Percentiles rank a stretch among this genome's conserved stretches.
phyloP scores from a whole-genome alignment of 2,113 vertebrate species.

The Marmota flaviventris region DNA sequence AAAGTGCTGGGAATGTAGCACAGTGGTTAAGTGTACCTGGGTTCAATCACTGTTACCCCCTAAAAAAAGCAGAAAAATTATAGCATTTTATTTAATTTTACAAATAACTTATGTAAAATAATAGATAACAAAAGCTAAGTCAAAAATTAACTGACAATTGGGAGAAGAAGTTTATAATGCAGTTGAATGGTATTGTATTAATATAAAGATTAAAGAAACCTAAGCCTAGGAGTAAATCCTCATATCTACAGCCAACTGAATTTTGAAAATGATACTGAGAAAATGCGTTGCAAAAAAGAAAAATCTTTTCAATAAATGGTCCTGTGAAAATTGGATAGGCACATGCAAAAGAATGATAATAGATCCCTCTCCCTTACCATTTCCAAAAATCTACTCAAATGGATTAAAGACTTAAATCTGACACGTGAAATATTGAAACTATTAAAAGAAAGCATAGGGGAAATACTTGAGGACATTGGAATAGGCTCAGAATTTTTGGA shows the following conservation, averaged over 20 bases:
- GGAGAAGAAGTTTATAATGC: not conserved
- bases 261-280: not conserved
- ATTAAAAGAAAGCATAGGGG: not conserved
- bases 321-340: no score
- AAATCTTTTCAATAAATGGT: not conserved
- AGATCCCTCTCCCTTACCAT: not conserved
- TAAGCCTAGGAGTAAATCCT: not conserved
- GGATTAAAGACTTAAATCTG: not conserved
- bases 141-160: no score
- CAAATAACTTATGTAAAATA: no score
- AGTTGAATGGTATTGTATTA: not conserved
- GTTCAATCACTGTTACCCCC: no score
- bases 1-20: no score
- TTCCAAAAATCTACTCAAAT: not conserved
- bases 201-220: constrained; percentile 1
- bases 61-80: no score
- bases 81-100: no score
- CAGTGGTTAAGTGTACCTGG: no score
- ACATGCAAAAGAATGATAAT: not conserved
- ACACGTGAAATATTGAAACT: no score
- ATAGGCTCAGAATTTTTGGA: no score
- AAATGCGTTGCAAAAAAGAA: not conserved
- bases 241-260: not conserved
- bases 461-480: not conserved
- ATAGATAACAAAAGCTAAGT: no score